Percentiles rank a stretch among this genome's conserved stretches.
These are phyloP conservation scores for Chelidonichthys spinosus DNA, from an alignment of 2,797 vertebrate species.

Conservation along the genomic window DNA sequence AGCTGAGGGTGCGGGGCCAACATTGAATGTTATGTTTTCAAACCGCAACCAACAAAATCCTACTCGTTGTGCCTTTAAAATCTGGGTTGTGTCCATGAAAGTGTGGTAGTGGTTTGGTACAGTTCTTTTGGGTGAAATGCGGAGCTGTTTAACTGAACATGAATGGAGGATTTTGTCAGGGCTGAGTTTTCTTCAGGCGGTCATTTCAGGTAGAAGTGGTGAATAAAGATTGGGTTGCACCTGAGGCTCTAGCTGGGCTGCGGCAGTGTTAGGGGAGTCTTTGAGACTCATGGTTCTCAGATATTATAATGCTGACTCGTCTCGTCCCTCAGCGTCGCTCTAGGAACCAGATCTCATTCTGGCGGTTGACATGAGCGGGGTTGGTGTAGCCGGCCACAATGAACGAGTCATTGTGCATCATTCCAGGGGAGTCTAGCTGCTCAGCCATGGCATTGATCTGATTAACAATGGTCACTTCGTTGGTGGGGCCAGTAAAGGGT, in stretches of 20 bases:
- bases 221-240: slow-evolving; percentile 46
- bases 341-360: slow-evolving; percentile 93
- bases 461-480: slow-evolving; percentile 87
- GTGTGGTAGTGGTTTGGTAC: slow-evolving; percentile 40
- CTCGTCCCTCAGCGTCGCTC: slow-evolving; percentile 77
- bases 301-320: slow-evolving; percentile 1
- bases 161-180: slow-evolving; percentile 25
- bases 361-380: slow-evolving; percentile 86
- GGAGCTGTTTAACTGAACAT: slow-evolving; percentile 11
- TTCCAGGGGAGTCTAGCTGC: slow-evolving; percentile 80
- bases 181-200: slow-evolving; percentile 29
- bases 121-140: slow-evolving; percentile 27
- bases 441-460: slow-evolving; percentile 86
- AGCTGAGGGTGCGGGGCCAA: background rate
- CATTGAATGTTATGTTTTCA: background rate
- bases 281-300: slow-evolving; percentile 41
- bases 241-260: slow-evolving; percentile 62
- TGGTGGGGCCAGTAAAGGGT: slow-evolving; percentile 87
- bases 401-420: slow-evolving; percentile 84
- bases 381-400: slow-evolving; percentile 92
- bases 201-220: slow-evolving; percentile 43
- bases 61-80: slow-evolving; percentile 12
- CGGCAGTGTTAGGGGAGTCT: slow-evolving; percentile 61
- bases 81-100: slow-evolving; percentile 30
- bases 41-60: background rate